These are phyloP conservation scores for Eleginops maclovinus DNA, from an alignment of 2,113 vertebrate species.

Conservation along the genomic window DNA sequence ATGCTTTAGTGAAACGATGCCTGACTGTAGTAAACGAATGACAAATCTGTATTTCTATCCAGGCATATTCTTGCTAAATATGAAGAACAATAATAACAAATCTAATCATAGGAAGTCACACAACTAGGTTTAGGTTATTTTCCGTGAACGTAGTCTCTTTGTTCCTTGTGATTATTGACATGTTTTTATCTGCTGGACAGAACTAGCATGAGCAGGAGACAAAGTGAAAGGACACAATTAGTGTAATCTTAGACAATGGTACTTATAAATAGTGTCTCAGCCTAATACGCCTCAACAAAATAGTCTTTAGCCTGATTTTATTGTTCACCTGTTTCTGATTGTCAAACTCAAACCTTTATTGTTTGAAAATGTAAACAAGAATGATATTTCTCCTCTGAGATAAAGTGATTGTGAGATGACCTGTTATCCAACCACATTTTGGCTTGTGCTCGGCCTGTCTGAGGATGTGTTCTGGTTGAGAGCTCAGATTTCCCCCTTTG, in stretches of 20 bases:
- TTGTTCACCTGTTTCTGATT: not conserved
- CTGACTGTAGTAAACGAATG: not conserved
- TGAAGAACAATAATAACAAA: not conserved
- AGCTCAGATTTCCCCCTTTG: slow-evolving; percentile 58
- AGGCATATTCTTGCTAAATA: not conserved
- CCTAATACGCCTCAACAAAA: not conserved
- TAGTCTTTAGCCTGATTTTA: too few species aligned
- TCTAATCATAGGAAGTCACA: not conserved
- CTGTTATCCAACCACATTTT: slow-evolving; percentile 41
- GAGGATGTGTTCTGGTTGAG: slow-evolving; percentile 48
- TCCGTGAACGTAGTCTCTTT: too few species aligned
- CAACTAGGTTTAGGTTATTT: too few species aligned
- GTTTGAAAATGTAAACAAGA: not conserved
- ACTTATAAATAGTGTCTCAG: slow-evolving; percentile 7
- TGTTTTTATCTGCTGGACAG: not conserved
- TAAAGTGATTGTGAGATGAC: slow-evolving; percentile 1
- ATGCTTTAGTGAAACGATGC: not conserved
- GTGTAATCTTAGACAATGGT: not conserved
- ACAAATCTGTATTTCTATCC: not conserved
- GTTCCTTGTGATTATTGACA: not conserved
- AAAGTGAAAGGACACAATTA: not conserved
- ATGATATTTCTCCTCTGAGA: not conserved
- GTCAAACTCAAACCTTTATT: not conserved
- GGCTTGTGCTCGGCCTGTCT: slow-evolving; percentile 31
- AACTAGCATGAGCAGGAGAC: slow-evolving; percentile 10